Evolutionary conservation across 1,140 invertebrate species (phyloP).

Genomic region (Fopius arisanus): DNA sequence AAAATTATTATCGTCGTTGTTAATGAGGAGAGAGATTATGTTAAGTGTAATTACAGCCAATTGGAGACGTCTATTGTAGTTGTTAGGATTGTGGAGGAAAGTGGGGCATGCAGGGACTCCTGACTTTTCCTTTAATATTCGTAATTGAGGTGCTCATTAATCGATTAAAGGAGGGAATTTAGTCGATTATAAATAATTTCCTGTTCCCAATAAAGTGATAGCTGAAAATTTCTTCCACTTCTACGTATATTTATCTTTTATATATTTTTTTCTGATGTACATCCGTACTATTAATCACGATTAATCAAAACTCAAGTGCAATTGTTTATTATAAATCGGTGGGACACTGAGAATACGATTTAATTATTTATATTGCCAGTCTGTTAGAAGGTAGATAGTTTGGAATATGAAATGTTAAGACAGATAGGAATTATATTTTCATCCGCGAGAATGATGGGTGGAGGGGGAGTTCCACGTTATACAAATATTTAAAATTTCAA

Average conservation of each 20-base stretch:
- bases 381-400: background rate
- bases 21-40: background rate
- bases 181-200: too few relatives aligned
- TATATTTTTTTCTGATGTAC: background rate
- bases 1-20: background rate
- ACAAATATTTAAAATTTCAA: background rate
- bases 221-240: background rate
- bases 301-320: slow-evolving; percentile 24
- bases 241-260: too few relatives aligned
- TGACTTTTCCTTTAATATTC: background rate
- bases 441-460: background rate
- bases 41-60: background rate
- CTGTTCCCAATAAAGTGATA: too few relatives aligned
- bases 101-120: background rate
- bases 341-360: background rate
- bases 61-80: background rate
- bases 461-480: background rate
- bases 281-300: background rate
- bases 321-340: background rate
- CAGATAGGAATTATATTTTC: background rate
- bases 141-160: too few relatives aligned
- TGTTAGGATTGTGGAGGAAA: background rate
- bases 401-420: too few relatives aligned
- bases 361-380: background rate
- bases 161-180: too few relatives aligned